A percentile compares a stretch with the other conserved stretches of the same genome.
These are phyloP conservation scores for Coenonympha glycerion DNA, from an alignment of 2,888 invertebrate species.

Conservation along the genomic window DNA sequence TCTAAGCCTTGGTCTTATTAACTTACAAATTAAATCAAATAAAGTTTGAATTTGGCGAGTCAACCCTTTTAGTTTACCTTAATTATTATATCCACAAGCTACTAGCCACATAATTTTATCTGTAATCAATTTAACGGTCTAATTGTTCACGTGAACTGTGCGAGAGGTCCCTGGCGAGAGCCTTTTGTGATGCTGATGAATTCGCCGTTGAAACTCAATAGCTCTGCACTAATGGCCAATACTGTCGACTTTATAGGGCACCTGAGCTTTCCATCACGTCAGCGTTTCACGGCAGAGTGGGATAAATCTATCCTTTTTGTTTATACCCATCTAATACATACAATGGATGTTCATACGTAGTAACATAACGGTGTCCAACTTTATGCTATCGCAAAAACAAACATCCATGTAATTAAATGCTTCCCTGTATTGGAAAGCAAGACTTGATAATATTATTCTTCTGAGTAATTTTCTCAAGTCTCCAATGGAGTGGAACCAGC, in stretches of 20 bases:
- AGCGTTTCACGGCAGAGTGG: conserved; percentile 1
- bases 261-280: conserved; percentile 19
- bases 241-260: conserved; percentile 20
- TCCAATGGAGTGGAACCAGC: no score
- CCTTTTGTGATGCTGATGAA: conserved; percentile 24
- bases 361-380: no score
- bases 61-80: no score
- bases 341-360: no score
- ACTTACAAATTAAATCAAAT: no score
- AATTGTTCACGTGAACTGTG: conserved; percentile 6
- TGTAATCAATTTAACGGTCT: background rate
- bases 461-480: no score
- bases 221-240: conserved; percentile 23
- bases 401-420: no score
- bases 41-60: no score
- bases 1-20: no score
- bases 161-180: conserved; percentile 19
- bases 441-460: no score
- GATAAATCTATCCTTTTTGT: conserved; percentile 6
- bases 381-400: no score
- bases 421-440: no score
- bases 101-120: background rate
- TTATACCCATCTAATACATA: background rate
- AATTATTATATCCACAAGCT: background rate
- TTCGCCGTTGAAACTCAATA: conserved; percentile 21